Evolutionary conservation across 2,113 vertebrate species (phyloP), one percentile per base, ranked within the genome.

Genomic region (Protobothrops flavoviridis): DNA sequence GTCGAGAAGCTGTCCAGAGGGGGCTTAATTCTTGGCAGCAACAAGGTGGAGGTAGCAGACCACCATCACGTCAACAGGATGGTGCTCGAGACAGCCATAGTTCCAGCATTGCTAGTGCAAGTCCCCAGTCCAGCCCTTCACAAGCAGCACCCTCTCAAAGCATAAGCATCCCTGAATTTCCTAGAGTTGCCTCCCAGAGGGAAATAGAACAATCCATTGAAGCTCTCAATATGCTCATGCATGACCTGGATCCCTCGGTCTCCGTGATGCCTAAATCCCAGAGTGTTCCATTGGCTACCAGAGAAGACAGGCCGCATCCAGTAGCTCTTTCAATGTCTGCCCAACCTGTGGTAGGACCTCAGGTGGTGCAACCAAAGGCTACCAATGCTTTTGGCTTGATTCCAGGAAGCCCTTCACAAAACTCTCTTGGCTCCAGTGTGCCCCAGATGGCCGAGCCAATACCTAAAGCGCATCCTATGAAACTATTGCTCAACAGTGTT

Each of bases 161-260:
- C 92, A 98, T 99, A 48, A 98, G 98, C 96, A 98, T 99, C 95
- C 99, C 99, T 0, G 98, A 99, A 85, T 99, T 99, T 93, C 99
- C 99, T 0, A 96, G 97, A 24, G 98, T 98, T 0, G 98, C 98
- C 69, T 99, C 99, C 52, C 99, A 98, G 93, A 98, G 97, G 95
- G 99, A 99, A 97, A 99, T 99, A 0, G 99, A 99, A 95, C 98
- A 99, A 96, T 99, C 99, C 43, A 99, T 99, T 0, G 99, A 99
- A 97, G 97, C 99, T 0, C 98, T 99, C 2, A 99, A 99, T 86
- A 98, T 99, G 96, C 98, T 99, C 29, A 99, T 99, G 99, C 95
- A 99, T 94, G 99, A 99, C 94, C 97, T 99, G 12, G 98, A 99
- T 4, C 98, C 98, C 0, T 94, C 98, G 0, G 94, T 94, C 21